Percentiles rank a stretch among this genome's conserved stretches.
These are phyloP conservation scores for Cinara cedri DNA, from an alignment of 2,888 invertebrate species.

Conservation along the genomic window DNA sequence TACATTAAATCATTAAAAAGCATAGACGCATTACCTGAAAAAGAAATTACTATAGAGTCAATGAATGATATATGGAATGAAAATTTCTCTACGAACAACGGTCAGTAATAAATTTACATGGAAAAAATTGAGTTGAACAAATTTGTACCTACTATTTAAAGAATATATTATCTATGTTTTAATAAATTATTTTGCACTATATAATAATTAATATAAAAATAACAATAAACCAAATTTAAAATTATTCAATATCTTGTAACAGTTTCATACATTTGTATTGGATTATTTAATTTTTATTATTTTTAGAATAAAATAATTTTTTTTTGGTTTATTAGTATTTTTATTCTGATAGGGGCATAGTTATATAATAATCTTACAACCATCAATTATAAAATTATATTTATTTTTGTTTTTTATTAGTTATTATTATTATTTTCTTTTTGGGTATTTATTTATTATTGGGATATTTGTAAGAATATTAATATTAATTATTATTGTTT, in stretches of 20 bases:
- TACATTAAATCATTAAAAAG: constrained; percentile 86
- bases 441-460: constrained; percentile 31
- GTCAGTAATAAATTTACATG: constrained; percentile 28
- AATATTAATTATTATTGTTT: constrained; percentile 6
- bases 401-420: constrained; percentile 1
- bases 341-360: neutral
- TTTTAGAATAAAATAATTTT: neutral
- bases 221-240: constrained; percentile 21
- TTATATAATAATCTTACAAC: constrained; percentile 6
- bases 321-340: constrained; percentile 35
- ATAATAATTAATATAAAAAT: constrained; percentile 31
- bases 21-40: constrained; percentile 76
- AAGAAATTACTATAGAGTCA: constrained; percentile 76
- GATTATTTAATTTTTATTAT: neutral
- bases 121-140: constrained; percentile 49
- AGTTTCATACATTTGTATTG: constrained; percentile 7
- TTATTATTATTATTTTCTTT: constrained; percentile 22
- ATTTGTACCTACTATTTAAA: constrained; percentile 42
- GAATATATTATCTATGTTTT: constrained; percentile 9
- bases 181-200: constrained; percentile 7
- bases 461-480: constrained; percentile 44
- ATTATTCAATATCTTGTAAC: neutral
- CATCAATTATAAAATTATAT: constrained; percentile 8
- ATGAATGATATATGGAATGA: constrained; percentile 80
- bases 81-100: constrained; percentile 46